A percentile compares a stretch with the other conserved stretches of the same genome.
These are phyloP conservation scores for Apoda limacodes DNA, from an alignment of 2,888 invertebrate species.

Conservation along the genomic window DNA sequence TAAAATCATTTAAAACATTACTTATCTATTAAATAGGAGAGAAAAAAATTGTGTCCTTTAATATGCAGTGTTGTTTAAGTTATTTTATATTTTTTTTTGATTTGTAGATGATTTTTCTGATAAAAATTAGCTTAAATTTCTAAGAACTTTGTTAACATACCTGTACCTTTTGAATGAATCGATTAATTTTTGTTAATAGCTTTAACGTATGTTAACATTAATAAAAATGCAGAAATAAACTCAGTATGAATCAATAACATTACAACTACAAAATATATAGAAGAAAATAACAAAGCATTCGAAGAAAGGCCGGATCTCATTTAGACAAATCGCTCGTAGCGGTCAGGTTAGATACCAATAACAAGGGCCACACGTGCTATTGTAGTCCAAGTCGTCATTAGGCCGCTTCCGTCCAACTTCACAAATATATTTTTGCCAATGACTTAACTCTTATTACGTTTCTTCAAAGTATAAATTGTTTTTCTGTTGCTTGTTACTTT, in stretches of 20 bases:
- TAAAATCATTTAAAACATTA: no score
- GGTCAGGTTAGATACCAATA: conserved; percentile 68
- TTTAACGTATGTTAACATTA: no score
- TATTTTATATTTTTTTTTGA: no score
- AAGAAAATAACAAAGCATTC: conserved; percentile 54
- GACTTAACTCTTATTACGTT: neutral
- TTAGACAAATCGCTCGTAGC: conserved; percentile 68
- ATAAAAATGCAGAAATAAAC: no score
- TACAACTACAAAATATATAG: conserved; percentile 13
- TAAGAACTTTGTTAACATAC: no score
- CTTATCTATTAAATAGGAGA: no score
- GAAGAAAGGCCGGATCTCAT: conserved; percentile 62
- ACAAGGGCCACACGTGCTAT: conserved; percentile 64
- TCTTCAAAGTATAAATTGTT: no score
- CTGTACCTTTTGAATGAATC: conserved; percentile 24
- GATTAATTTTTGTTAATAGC: conserved; percentile 22
- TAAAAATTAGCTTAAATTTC: no score
- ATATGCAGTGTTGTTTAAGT: no score
- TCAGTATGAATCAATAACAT: neutral
- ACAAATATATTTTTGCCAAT: conserved; percentile 14
- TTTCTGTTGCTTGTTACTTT: no score
- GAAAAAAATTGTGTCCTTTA: no score
- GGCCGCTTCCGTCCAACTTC: conserved; percentile 51
- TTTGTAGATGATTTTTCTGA: no score
- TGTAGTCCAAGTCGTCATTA: conserved; percentile 63